These are phyloP conservation scores for Cantharis rufa DNA, from an alignment of 2,888 invertebrate species.

Conservation along the genomic window DNA sequence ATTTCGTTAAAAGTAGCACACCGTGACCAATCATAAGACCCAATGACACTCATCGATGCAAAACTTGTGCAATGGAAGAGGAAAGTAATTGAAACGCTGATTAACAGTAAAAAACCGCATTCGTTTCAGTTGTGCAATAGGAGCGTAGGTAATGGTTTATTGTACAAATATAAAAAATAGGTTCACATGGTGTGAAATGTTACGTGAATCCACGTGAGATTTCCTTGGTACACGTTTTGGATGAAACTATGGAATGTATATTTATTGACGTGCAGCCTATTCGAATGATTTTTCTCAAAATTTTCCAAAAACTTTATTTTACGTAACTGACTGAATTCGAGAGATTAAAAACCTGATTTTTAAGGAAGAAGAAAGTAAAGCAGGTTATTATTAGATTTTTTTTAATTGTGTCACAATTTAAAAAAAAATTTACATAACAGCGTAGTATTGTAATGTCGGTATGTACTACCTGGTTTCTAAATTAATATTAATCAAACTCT, in stretches of 20 bases:
- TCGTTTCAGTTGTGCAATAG: not conserved
- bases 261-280: no score
- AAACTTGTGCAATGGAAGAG: constrained; percentile 13
- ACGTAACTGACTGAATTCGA: no score
- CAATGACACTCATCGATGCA: constrained; percentile 14
- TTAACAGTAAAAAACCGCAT: constrained; percentile 10
- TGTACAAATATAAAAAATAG: not conserved
- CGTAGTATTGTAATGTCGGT: not conserved
- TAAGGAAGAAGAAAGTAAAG: not conserved
- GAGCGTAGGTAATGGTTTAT: not conserved
- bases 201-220: not conserved
- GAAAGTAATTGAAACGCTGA: constrained; percentile 21
- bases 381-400: not conserved
- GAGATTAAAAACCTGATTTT: not conserved
- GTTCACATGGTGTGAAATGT: not conserved
- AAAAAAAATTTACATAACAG: not conserved
- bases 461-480: not conserved
- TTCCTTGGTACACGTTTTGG: not conserved
- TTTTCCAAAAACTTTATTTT: no score
- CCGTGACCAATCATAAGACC: constrained; percentile 7
- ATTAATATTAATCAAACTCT: not conserved
- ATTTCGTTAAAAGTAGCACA: not conserved
- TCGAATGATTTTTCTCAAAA: no score
- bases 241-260: no score
- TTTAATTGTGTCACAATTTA: not conserved